Percentiles rank a stretch among this genome's conserved stretches.
Conservation (phyloP, 2,113 vertebrate genomes). For the Ahaetulla prasina region DNA sequence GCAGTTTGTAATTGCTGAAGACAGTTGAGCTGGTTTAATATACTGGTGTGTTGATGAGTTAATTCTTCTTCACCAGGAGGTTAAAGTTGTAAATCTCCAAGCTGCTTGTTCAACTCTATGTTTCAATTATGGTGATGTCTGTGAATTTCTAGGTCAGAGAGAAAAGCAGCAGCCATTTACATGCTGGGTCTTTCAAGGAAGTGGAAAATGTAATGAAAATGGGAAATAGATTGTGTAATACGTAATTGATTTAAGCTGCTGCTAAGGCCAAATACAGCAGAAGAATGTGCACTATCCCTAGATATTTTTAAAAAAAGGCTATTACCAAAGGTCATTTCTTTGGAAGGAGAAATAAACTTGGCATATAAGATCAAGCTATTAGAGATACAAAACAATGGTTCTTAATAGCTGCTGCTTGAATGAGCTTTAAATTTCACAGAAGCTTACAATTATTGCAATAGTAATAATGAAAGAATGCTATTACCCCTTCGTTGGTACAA, state of each 20-base stretch:
- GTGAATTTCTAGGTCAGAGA: slow-evolving; percentile 50
- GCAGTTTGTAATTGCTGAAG: slow-evolving; percentile 38
- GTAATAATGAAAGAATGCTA: background rate
- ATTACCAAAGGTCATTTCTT: background rate
- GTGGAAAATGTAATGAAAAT: slow-evolving; percentile 38
- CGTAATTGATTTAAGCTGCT: slow-evolving; percentile 15
- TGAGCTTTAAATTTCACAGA: background rate
- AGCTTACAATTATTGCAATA: background rate
- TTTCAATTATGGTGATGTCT: slow-evolving; percentile 44
- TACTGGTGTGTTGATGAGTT: slow-evolving; percentile 52
- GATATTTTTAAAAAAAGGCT: background rate
- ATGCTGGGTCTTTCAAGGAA: slow-evolving; percentile 39
- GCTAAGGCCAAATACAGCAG: slow-evolving; percentile 5
- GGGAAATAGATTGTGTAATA: slow-evolving; percentile 34
- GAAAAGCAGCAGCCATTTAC: slow-evolving; percentile 37
- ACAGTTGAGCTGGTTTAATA: slow-evolving; percentile 27
- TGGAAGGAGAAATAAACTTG: background rate
- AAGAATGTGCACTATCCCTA: slow-evolving; percentile 2
- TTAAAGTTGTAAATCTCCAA: slow-evolving; percentile 55
- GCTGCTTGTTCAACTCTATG: slow-evolving; percentile 41
- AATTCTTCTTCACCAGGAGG: slow-evolving; percentile 50
- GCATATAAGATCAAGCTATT: background rate
- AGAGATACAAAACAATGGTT: background rate
- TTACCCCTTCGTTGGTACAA: background rate
- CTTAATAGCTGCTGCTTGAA: background rate